Evolutionary conservation across 2,797 vertebrate genomes (phyloP).

Genomic region (Clarias platycephalus): DNA sequence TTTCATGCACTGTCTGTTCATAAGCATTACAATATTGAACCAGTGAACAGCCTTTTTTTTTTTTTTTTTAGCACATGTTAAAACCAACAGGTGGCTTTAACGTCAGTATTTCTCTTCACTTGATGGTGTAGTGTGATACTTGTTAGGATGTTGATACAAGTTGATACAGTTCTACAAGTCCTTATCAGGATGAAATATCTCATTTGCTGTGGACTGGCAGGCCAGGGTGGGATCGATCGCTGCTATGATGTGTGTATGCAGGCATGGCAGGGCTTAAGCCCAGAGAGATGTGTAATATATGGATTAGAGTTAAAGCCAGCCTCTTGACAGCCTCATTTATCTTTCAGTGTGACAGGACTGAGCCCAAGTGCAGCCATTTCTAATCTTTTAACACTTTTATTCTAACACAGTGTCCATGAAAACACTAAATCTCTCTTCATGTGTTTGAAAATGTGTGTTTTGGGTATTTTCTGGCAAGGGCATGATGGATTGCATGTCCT

Average conservation of each 20-base stretch:
- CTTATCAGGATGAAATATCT: conserved; percentile 60
- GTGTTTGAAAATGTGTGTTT: conserved; percentile 32
- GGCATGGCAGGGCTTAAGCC: conserved; percentile 47
- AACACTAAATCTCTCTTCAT: conserved; percentile 1
- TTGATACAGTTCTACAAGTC: conserved; percentile 52
- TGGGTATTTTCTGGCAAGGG: conserved; percentile 55
- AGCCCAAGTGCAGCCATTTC: conserved; percentile 56
- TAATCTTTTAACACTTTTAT: conserved; percentile 65
- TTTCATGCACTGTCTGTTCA: conserved; percentile 22
- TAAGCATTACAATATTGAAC: conserved; percentile 40
- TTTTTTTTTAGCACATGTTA: conserved; percentile 20
- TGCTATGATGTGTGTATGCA: conserved; percentile 63
- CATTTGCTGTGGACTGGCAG: conserved; percentile 61
- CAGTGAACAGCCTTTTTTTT: conserved; percentile 41
- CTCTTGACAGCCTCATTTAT: conserved; percentile 65
- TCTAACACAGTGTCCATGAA: conserved; percentile 66
- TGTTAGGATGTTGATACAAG: conserved; percentile 56
- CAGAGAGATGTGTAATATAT: conserved; percentile 63
- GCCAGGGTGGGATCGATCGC: conserved; percentile 61
- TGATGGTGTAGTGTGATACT: conserved; percentile 2
- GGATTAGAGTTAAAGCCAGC: conserved; percentile 69
- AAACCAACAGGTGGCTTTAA: conserved; percentile 50
- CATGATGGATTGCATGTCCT: conserved; percentile 70
- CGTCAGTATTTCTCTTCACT: conserved; percentile 31
- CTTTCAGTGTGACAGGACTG: conserved; percentile 63